Evolutionary conservation across 2,888 invertebrate genomes (phyloP), one percentile per base, ranked within the genome.

Genomic region (Zele albiditarsus): DNA sequence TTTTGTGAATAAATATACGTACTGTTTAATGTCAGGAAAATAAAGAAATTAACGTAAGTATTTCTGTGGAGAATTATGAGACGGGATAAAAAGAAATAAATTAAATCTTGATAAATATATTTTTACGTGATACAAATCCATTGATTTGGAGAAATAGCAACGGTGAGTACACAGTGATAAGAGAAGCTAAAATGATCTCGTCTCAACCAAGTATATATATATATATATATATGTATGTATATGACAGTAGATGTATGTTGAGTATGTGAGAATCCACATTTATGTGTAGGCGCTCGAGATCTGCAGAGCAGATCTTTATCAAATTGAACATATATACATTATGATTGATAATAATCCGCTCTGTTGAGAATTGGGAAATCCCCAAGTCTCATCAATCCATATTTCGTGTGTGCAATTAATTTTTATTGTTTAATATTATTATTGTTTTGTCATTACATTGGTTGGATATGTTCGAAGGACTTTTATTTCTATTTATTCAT

Each of bases 291-390:
- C 46, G 6, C 6, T 46, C 1, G 14, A 53, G 20, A 53, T 53
- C 53, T 53, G 53, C 53, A 53, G n/a, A 46, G 46, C 53, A 20
- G 23, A 8, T n/a, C 8, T 20, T 53, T 53, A 53, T 53, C 53
- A 53, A 6, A 6, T 20, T 23, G 5, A 53, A 53, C n/a, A 53
- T 8, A 53, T 53, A 60, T 27, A 20, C 12, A 27, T 62, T 25
- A 5, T 16, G 12, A 16, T 20, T 62, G 62, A 62, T 62, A 62
- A 62, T 27, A 14, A 60, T 62, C 20, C n/a, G 27, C 12, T 27
- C n/a, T 28, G 62, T 62, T 27, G 28, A 31, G 16, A 16, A 62
- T 62, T 62, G 62, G 62, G 62, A 62, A 62, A 62, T 62, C n/a
- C 62, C 62, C 12, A 28, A 62, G 12, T 28, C 14, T 27, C 27